Base-by-base conservation (phyloP, 2,888 invertebrate genomes). In the Pammene fasciana region DNA sequence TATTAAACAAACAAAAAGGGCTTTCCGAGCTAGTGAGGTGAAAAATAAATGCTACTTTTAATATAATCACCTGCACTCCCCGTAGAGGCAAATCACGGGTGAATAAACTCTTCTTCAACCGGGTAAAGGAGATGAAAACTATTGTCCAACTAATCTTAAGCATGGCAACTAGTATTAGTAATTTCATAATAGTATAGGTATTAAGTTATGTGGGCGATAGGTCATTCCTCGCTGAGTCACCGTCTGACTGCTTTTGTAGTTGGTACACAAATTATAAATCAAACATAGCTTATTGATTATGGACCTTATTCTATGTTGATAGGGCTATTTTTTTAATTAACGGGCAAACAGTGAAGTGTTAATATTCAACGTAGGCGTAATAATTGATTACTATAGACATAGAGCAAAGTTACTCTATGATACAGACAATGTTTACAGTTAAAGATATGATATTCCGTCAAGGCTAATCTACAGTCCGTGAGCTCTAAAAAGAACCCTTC, bases 131-230 rank as follows among this genome's bases (percentile, higher is more conserved):
- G 26, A 26, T 26, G 26, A 4, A 26, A 26, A 26, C 26, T 26
- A 26, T 26, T 26, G 26, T 26, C 26, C 2, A 26, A 26, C 26
- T 26, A 26, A 26, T 26, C 26, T 26, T 26, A 26, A 4, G 4
- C 26, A 3, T 26, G 26, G 4, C 26, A 26, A 26, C 26, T 26
- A 26, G 26, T 1, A 26, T 26, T 16, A 48, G n/a, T 16, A 48
- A 16, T 48, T 48, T 48, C n/a, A n/a, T 52, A 26, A 13, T 52
- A 52, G 26, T 52, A 13, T 45, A 45, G 38, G 16, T 57, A 34
- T 26, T 26, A n/a, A 72, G n/a, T n/a, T n/a, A n/a, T n/a, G n/a
- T 73, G 70, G 76, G 73, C 62, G 75, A 74, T 72, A 77, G 78
- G 78, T 77, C 75, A 72, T 72, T 77, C 73, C 70, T 74, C 76